Evolutionary conservation across 1,140 invertebrate genomes (phyloP).

Genomic region (Alviniconcha marisindica): DNA sequence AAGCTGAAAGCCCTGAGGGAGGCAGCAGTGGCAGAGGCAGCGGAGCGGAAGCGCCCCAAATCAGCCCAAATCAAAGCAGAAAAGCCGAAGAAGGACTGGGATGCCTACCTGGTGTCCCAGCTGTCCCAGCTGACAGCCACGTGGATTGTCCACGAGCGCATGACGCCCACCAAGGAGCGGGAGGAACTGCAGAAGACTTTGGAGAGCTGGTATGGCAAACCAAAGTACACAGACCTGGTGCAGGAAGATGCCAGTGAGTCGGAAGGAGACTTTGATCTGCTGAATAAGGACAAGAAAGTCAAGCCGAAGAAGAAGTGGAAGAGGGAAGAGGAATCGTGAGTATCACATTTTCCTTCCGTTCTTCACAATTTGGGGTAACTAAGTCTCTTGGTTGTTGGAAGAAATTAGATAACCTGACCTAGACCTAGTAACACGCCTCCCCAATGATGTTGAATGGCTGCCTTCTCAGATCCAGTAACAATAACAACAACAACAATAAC

Average conservation of each 20-base stretch:
- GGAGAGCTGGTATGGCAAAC: constrained; percentile 65
- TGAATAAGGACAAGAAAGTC: constrained; percentile 50
- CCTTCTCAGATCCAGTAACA: no score
- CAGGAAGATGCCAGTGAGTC: constrained; percentile 60
- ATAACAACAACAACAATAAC: no score
- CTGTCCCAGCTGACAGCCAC: constrained; percentile 68
- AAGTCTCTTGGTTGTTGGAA: no score
- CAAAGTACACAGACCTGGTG: constrained; percentile 65
- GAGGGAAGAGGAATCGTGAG: constrained; percentile 65
- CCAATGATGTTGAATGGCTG: no score
- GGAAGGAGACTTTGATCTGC: constrained; percentile 49
- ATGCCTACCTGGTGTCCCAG: constrained; percentile 67
- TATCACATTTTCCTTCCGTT: constrained; percentile 28
- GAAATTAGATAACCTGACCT: no score
- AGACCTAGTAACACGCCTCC: no score
- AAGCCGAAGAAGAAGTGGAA: constrained; percentile 61
- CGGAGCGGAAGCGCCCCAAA: constrained; percentile 46
- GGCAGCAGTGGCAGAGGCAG: constrained; percentile 15
- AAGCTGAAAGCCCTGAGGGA: not conserved
- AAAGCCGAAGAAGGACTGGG: constrained; percentile 64
- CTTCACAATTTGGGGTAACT: no score
- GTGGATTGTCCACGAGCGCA: constrained; percentile 70
- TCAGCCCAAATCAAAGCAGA: constrained; percentile 26
- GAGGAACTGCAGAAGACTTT: constrained; percentile 59
- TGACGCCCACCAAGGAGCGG: constrained; percentile 45